Evolutionary conservation across 2,113 vertebrate species (phyloP), one percentile per base, ranked within the genome.

Genomic region (Campylomormyrus tamandua): DNA sequence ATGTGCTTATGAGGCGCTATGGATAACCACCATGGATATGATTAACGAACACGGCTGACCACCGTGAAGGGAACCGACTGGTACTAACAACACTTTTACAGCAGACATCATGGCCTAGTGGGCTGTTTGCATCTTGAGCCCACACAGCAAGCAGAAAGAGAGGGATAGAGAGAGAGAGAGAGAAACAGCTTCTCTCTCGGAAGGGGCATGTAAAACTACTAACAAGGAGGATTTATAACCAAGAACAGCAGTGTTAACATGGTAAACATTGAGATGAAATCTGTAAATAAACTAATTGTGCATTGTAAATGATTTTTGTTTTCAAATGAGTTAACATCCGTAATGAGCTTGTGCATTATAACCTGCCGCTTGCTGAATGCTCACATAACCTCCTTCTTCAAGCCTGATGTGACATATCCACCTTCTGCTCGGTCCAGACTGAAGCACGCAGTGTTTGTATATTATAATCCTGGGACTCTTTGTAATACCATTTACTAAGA

Each of bases 261-360:
- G 92, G 94, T 95, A 92, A 94, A 45, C 95, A 94, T 93, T 95
- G 94, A 96, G 95, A 93, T 94, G 91, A 95, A 93, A 93, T 94
- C 86, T 99, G 98, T 99, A 99, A 97, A 98, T 98, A 96, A 98
- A 98, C 98, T 98, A 98, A 97, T 97, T 96, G 94, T 97, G 96
- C 97, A 96, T 97, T 98, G 97, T 98, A 98, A 97, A 98, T 97
- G 95, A 97, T 97, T 62, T 93, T 96, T 95, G 95, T 96, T 97
- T 98, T 97, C n/a, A 98, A 97, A 95, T 95, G 94, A 95, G 95
- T 97, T 98, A 98, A 97, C 97, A 97, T 93, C 95, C 95, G 93
- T 92, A 62, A 95, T 92, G 93, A 95, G 97, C 98, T 97, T 97
- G 94, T 96, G 96, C 97, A 95, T 96, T 95, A 93, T 97, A 97